Conservation (phyloP, 2,113 vertebrate species). For the Larimichthys polyactis region DNA sequence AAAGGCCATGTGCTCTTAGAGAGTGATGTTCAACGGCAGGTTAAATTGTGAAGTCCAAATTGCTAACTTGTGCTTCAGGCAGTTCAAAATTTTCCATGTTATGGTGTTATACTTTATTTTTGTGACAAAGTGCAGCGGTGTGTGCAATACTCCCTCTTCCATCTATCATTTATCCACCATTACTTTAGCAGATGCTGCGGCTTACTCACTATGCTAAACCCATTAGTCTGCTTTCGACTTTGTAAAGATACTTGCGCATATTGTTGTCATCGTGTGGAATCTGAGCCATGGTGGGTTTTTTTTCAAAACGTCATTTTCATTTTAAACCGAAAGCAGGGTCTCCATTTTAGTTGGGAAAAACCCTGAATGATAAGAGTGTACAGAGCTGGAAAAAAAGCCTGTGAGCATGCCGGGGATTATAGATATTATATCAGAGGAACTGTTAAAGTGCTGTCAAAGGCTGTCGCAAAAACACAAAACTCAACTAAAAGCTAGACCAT, state of each 20-base stretch:
- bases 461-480: not conserved
- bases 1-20: not conserved
- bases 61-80: not conserved
- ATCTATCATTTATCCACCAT: conserved; percentile 26
- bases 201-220: not conserved
- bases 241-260: not conserved
- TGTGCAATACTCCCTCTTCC: not conserved
- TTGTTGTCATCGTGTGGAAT: not conserved
- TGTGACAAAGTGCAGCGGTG: not conserved
- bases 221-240: not conserved
- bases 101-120: not conserved
- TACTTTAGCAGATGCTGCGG: conserved; percentile 7
- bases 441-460: not conserved
- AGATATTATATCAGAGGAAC: not conserved
- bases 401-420: not conserved
- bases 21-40: not conserved
- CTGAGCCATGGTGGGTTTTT: not conserved
- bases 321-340: not conserved
- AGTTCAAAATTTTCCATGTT: not conserved
- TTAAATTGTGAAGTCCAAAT: not conserved
- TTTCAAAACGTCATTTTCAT: not conserved
- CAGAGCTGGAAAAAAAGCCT: not conserved
- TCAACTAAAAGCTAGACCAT: not conserved
- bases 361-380: not conserved
- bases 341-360: not conserved